Evolutionary conservation across 92 coral and sea anemone genomes (phyloP), one percentile per base, ranked within the genome.

Genomic region (Diadumene lineata): DNA sequence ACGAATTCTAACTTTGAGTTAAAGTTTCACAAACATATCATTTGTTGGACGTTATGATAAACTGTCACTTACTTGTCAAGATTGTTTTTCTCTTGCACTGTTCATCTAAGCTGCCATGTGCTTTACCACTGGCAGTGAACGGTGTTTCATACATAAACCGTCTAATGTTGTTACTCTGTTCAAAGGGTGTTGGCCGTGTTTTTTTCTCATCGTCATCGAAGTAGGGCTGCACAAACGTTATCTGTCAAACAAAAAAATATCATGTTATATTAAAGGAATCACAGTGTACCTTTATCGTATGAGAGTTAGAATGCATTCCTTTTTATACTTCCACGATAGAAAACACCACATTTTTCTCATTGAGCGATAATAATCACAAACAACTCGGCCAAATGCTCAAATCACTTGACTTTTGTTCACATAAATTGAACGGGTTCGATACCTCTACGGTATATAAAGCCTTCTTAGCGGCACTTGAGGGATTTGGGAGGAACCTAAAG

Each of bases 1-100:
- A n/a, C 27, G 43, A 70, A 53, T 53, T 7, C 16, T 2, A 66
- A 66, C 28, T 4, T 56, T 8, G 28, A 19, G 62, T 56, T 56
- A 38, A 38, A 38, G 13, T 4, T 6, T 6, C 13, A 38, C 7
- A 38, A 38, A 38, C 13, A 38, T 4, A 38, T 38, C 48, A 38
- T 38, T 38, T 4, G 6, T 4, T 38, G 6, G 6, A 38, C 48
- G 48, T 38, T 13, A 38, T 38, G 7, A 38, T 4, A 6, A 4
- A 38, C 48, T n/a, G 48, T 38, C 48, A 82, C 98, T 80, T 72
- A 94, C 98, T 86, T n/a, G 98, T 94, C 34, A 94, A 70, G 43
- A 94, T 92, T 17, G 98, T 92, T 70, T 94, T 94, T 70, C 98
- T 88, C 84, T 94, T 94, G 78, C 93, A 92, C 57, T 94, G 98